These are phyloP conservation scores for Ceratina japonica DNA, from an alignment of 1,140 invertebrate species.

Conservation along the genomic window DNA sequence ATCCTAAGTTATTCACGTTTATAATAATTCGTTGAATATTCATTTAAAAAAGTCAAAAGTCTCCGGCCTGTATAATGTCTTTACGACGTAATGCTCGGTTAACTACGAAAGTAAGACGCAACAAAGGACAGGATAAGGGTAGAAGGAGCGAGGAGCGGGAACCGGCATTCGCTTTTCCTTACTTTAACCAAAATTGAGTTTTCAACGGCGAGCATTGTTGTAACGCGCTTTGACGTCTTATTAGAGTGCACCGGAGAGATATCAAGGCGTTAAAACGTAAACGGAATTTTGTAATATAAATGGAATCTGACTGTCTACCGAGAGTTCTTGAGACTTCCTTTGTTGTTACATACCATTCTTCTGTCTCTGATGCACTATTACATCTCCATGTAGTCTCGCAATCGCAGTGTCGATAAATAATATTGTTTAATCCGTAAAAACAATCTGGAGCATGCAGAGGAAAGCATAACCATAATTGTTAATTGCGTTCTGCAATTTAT, in stretches of 20 bases:
- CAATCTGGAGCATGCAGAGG: too few relatives aligned
- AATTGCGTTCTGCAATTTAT: too few relatives aligned
- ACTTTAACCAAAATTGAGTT: slow-evolving; percentile 41
- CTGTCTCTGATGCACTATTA: background rate
- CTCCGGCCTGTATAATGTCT: slow-evolving; percentile 21
- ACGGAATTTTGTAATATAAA: slow-evolving; percentile 13
- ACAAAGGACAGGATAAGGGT: background rate
- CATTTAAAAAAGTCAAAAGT: background rate
- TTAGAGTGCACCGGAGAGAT: background rate
- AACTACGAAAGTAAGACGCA: slow-evolving; percentile 6
- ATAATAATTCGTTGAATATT: slow-evolving; percentile 34
- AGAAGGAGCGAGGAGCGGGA: too few relatives aligned
- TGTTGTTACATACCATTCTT: too few relatives aligned
- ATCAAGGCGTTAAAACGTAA: background rate
- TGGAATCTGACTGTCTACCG: background rate
- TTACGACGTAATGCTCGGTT: slow-evolving; percentile 12
- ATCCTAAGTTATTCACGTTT: too few relatives aligned
- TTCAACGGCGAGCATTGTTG: background rate
- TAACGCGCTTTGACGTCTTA: slow-evolving; percentile 11
- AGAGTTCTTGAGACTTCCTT: background rate
- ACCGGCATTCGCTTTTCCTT: background rate
- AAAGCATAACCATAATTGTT: too few relatives aligned
- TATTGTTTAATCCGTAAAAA: too few relatives aligned
- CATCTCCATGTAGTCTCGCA: background rate
- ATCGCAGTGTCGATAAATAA: too few relatives aligned